These are phyloP conservation scores for Chlorodrepanis virens DNA, from an alignment of 2,113 vertebrate species.

Conservation along the genomic window DNA sequence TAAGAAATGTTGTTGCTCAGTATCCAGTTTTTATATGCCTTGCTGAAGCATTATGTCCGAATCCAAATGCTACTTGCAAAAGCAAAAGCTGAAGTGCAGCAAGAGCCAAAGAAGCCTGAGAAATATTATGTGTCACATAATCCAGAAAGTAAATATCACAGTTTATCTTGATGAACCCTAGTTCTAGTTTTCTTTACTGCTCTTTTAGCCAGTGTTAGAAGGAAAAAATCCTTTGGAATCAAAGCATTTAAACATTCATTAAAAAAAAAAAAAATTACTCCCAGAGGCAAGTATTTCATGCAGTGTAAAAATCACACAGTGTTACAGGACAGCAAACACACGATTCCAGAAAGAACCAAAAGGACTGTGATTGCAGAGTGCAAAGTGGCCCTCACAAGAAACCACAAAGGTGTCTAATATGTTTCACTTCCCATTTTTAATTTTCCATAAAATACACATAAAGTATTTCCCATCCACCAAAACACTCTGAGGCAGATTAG, in stretches of 20 bases:
- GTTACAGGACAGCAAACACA: background rate
- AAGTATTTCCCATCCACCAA: background rate
- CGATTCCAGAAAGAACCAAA: background rate
- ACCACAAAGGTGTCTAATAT: accelerated
- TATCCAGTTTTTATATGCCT: background rate
- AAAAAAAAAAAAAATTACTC: background rate
- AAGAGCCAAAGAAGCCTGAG: background rate
- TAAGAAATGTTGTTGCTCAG: background rate
- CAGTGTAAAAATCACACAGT: background rate
- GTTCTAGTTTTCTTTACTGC: background rate
- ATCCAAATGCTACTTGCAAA: background rate
- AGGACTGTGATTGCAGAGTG: background rate
- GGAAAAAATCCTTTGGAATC: background rate
- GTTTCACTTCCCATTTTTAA: background rate
- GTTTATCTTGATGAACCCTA: background rate
- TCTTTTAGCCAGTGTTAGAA: background rate
- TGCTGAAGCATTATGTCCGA: background rate
- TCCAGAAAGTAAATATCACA: background rate
- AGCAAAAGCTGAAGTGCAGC: background rate
- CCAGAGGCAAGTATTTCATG: background rate
- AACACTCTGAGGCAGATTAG: background rate
- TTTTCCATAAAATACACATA: background rate
- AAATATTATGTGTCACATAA: background rate
- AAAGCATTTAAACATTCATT: background rate
- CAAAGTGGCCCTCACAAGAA: background rate